phyloP scores from a whole-genome alignment of 2,888 invertebrate genomes.

The Gari tellinella region DNA sequence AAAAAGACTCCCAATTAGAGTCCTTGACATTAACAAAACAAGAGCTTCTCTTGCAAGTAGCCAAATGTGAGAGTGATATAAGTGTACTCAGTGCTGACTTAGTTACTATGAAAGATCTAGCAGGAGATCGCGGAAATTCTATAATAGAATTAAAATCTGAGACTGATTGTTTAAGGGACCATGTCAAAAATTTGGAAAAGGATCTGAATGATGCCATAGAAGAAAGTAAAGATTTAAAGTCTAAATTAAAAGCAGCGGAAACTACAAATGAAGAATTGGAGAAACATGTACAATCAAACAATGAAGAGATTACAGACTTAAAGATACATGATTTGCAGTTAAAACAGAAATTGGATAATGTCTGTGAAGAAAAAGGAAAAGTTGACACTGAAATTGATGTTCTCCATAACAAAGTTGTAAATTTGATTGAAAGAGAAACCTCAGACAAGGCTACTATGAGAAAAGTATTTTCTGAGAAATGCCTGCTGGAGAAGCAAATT shows the following conservation, averaged over 20 bases:
- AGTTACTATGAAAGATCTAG: not conserved
- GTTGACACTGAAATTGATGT: conserved; percentile 12
- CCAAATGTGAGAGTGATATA: conserved; percentile 30
- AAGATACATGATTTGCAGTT: conserved; percentile 10
- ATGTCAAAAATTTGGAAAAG: conserved; percentile 4
- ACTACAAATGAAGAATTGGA: conserved; percentile 13
- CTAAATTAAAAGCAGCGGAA: not conserved
- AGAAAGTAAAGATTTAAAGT: conserved; percentile 4
- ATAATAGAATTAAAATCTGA: not conserved
- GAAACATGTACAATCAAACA: conserved; percentile 8
- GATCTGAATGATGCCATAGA: conserved; percentile 4
- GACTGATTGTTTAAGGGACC: not conserved
- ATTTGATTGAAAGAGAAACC: conserved; percentile 6
- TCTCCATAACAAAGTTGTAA: conserved; percentile 1
- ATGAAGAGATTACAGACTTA: conserved; percentile 23
- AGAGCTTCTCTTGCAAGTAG: conserved; percentile 31
- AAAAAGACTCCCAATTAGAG: conserved; percentile 46
- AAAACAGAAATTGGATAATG: conserved; percentile 22
- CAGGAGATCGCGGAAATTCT: conserved; percentile 1
- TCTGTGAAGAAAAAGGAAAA: conserved; percentile 15
- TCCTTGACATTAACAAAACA: conserved; percentile 46
- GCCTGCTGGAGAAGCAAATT: conserved; percentile 5
- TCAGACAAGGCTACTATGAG: conserved; percentile 24
- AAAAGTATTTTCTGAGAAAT: conserved; percentile 6
- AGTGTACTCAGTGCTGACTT: conserved; percentile 8